Percentiles rank a stretch among this genome's conserved stretches.
Conservation (phyloP, 2,888 invertebrate species). For the Microdon myrmicae region DNA sequence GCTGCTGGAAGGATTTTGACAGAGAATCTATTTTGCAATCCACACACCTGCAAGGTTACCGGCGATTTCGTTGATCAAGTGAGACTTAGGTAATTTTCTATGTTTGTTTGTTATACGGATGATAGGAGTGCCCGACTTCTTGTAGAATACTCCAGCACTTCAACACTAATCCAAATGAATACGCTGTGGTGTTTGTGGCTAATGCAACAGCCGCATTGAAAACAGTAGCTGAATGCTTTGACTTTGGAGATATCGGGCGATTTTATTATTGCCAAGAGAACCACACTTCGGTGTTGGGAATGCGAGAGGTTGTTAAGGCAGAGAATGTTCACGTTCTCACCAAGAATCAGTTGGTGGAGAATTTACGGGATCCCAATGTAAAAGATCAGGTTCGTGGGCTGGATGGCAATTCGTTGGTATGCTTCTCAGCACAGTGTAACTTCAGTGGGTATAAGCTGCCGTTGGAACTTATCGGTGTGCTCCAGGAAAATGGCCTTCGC, state of each 20-base stretch:
- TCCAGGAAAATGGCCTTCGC: slow-evolving; percentile 74
- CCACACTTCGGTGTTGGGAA: slow-evolving; percentile 95
- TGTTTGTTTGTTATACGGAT: not conserved
- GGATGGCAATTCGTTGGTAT: slow-evolving; percentile 74
- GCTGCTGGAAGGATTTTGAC: slow-evolving; percentile 74
- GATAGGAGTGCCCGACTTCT: too few species aligned
- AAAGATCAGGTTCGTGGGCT: rapidly evolving
- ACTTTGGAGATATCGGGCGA: slow-evolving; percentile 71
- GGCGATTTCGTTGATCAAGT: slow-evolving; percentile 86
- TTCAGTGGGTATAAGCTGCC: slow-evolving; percentile 94
- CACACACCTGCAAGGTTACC: slow-evolving; percentile 87
- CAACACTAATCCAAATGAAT: slow-evolving; percentile 81
- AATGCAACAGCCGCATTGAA: slow-evolving; percentile 91
- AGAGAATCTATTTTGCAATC: slow-evolving; percentile 86
- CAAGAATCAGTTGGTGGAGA: slow-evolving; percentile 70
- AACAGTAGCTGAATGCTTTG: slow-evolving; percentile 83
- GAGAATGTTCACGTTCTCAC: slow-evolving; percentile 71
- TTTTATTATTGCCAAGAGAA: slow-evolving; percentile 89
- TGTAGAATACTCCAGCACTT: slow-evolving; percentile 85
- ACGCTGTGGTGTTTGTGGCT: slow-evolving; percentile 91
- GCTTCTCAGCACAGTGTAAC: slow-evolving; percentile 93
- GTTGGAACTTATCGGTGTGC: slow-evolving; percentile 74
- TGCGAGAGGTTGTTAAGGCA: slow-evolving; percentile 81
- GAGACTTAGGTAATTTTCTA: slow-evolving; percentile 72
- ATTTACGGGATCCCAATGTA: slow-evolving; percentile 49